These are phyloP conservation scores for Speoplatyrhinus poulsoni DNA, from an alignment of 2,113 vertebrate genomes.

Conservation along the genomic window DNA sequence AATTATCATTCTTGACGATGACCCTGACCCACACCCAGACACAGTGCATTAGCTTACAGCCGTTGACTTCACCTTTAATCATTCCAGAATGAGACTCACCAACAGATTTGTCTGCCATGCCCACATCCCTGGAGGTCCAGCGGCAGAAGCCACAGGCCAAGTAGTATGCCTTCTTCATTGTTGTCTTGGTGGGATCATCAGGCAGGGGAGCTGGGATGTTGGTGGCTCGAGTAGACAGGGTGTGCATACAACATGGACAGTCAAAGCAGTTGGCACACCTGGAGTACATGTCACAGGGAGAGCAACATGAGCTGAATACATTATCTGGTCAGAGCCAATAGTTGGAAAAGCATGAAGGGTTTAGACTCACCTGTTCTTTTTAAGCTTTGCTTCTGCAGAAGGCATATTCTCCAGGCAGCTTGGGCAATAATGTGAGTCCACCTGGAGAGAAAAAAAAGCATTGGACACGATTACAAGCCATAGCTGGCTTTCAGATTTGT, in stretches of 20 bases:
- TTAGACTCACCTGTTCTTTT: constrained; percentile 90
- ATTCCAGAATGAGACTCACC: constrained; percentile 75
- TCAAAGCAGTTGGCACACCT: constrained; percentile 99
- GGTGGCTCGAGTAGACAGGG: constrained; percentile 94
- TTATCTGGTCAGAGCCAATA: neutral
- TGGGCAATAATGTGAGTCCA: constrained; percentile 98
- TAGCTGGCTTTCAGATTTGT: neutral
- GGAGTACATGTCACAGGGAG: constrained; percentile 1
- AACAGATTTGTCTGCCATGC: constrained; percentile 98
- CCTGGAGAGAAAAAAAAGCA: constrained; percentile 72
- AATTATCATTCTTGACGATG: too few relatives aligned
- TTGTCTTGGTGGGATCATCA: constrained; percentile 93
- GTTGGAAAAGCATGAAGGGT: too few relatives aligned
- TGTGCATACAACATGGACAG: constrained; percentile 98
- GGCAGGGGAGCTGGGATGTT: constrained; percentile 93
- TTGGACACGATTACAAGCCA: neutral
- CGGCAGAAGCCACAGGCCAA: constrained; percentile 97
- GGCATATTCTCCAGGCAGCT: constrained; percentile 99
- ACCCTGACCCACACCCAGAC: too few relatives aligned
- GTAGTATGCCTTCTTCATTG: constrained; percentile 98
- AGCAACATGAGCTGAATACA: neutral
- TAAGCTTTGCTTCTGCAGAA: constrained; percentile 97
- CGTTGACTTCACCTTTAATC: too few relatives aligned
- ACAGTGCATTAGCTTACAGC: too few relatives aligned
- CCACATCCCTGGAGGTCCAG: constrained; percentile 97